Evolutionary conservation across 2,888 invertebrate species (phyloP), one percentile per base, ranked within the genome.

Genomic region (Eristalis pertinax): DNA sequence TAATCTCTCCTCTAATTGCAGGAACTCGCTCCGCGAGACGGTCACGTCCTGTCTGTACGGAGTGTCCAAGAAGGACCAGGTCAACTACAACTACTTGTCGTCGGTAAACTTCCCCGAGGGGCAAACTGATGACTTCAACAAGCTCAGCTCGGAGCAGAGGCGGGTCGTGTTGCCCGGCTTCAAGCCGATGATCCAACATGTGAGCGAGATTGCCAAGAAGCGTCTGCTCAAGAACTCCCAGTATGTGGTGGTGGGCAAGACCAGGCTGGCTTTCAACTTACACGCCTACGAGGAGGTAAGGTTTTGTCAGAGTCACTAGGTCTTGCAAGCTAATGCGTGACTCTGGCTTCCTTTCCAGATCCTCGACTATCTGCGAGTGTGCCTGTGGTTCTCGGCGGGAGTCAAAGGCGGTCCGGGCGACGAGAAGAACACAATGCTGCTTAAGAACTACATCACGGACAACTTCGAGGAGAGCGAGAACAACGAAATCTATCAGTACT

Each of bases 291-390:
- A 95, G 89, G 96, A 98, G 94, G 97, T 97, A 92, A 60, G 15
- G 26, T 29, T 60, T 60, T 26, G 13, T 26, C 8, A 50, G 50
- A 50, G 50, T 50, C 50, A 50, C 50, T 19, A n/a, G 19, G 50
- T 50, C n/a, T n/a, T 19, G 8, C 19, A 5, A 19, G 19, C 50
- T 50, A 81, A 77, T 75, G 50, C 72, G 19, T 26, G 50, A 50
- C 50, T 50, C 50, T 50, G 50, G 50, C 50, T 19, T 50, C 77
- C 58, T 67, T 82, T 75, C 35, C 74, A 92, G 91, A 90, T 93
- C 58, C 93, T 98, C 24, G 94, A 96, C 24, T 98, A 97, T 92
- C 93, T 97, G 89, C 95, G 98, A 7, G 94, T 97, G 92, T 98
- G 98, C 90, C 93, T 98, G 65, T 96, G 96, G 91, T 93, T 94